Base-by-base conservation (phyloP, 2,888 invertebrate genomes). In the Stegophylla sp. region DNA sequence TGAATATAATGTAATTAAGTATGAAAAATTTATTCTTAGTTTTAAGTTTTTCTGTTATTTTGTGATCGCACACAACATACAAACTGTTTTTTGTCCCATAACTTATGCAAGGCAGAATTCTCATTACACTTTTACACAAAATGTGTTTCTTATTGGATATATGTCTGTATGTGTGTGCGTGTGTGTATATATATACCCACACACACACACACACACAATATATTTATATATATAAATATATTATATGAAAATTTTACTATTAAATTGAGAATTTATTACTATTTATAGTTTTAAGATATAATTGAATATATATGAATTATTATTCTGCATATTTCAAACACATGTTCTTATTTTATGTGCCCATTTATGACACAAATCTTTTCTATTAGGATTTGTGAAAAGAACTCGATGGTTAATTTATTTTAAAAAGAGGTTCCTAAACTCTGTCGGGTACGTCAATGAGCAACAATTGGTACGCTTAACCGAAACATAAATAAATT, bases 51-150 rank as follows among this genome's bases (percentile, higher is more conserved):
- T 76, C 1, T 34, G 23, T 61, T 43, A 61, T 69, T 79, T 69
- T 71, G 69, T 79, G 79, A 79, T 79, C 79, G 79, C 79, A 79
- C 79, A 79, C 79, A 79, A 79, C 79, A 79, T 75, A 41, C 23
- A 51, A 74, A 41, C 51, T 75, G 63, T 56, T 51, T 59, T 41
- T 17, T 26, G 13, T 9, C 26, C 67, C 15, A 41, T 12, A 61
- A 59, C 9, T 4, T 79, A 71, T 79, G 17, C 34, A 48, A 79
- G 23, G 41, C 61, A 71, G 13, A 56, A 23, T 41, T 61, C 48
- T 71, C 23, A 61, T 59, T 23, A 41, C 34, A 74, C 20, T 64
- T 75, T 48, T 23, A 53, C 51, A 48, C 48, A 63, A 20, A 20
- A 34, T 74, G 75, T 53, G 64, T 75, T 23, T 64, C 13, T 53